These are phyloP conservation scores for Lophura swinhoii DNA, from an alignment of 2,797 vertebrate species.

Conservation along the genomic window DNA sequence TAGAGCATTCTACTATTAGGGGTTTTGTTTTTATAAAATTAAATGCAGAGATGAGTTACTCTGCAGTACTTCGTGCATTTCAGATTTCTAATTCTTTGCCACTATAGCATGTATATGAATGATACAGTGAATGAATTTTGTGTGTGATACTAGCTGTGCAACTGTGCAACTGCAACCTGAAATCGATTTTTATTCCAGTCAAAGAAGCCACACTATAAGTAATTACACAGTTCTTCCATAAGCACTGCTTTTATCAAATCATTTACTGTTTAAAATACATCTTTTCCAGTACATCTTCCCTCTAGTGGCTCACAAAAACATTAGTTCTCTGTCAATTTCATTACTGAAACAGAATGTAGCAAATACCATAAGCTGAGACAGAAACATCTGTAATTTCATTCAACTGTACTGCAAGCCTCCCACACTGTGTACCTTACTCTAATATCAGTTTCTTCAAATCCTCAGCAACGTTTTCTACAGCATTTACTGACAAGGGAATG, in stretches of 20 bases:
- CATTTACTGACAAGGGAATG: not conserved
- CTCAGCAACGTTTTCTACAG: fast-evolving
- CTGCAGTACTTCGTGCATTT: not conserved
- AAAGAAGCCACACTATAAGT: not conserved
- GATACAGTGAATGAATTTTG: not conserved
- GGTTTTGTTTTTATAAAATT: not conserved
- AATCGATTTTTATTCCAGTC: not conserved
- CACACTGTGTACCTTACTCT: not conserved
- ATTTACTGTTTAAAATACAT: not conserved
- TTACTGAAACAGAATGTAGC: not conserved
- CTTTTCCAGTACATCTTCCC: not conserved
- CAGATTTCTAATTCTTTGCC: not conserved
- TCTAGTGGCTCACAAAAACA: not conserved
- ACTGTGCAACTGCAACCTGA: not conserved
- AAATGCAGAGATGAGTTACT: not conserved
- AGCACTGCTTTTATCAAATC: not conserved
- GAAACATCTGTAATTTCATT: not conserved
- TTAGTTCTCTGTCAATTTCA: not conserved
- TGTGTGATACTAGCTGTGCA: not conserved
- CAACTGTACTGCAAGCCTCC: not conserved
- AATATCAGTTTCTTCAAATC: not conserved
- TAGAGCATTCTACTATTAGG: not conserved
- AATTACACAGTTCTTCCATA: not conserved
- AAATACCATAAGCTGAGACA: fast-evolving
- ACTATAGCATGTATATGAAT: not conserved